Conservation (phyloP, 2,888 invertebrate species). For the Ceratothoa steindachneri region DNA sequence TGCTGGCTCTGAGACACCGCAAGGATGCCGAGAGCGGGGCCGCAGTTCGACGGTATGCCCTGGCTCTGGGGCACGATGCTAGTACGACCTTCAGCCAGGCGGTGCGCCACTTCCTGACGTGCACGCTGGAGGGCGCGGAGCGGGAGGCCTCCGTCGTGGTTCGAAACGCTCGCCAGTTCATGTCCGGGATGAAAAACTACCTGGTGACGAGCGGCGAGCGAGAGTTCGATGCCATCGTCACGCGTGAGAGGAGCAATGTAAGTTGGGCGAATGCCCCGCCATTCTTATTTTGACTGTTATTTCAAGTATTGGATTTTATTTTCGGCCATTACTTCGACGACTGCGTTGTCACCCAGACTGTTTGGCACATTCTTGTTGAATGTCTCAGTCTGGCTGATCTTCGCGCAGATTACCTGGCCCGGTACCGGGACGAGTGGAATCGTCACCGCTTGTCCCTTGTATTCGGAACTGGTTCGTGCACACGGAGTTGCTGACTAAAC, state of each 20-base stretch:
- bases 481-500: too few relatives aligned
- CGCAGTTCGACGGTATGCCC: conserved; percentile 70
- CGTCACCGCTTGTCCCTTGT: too few relatives aligned
- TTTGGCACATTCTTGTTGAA: too few relatives aligned
- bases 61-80: conserved; percentile 75
- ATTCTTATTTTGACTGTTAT: too few relatives aligned
- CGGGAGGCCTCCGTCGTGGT: conserved; percentile 73
- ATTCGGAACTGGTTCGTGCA: too few relatives aligned
- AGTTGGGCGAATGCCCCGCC: conserved; percentile 47
- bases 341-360: too few relatives aligned
- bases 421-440: too few relatives aligned
- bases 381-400: too few relatives aligned
- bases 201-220: conserved; percentile 91
- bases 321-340: too few relatives aligned
- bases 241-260: conserved; percentile 75
- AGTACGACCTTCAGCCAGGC: conserved; percentile 87
- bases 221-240: conserved; percentile 84
- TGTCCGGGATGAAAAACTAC: conserved; percentile 98
- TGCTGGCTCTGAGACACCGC: conserved; percentile 64
- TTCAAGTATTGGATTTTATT: too few relatives aligned
- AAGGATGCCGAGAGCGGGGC: conserved; percentile 63
- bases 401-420: too few relatives aligned
- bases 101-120: conserved; percentile 87
- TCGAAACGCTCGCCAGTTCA: conserved; percentile 77
- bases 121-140: conserved; percentile 84